phyloP scores from a whole-genome alignment of 2,888 invertebrate genomes.

The Polydrusus pterygomalis region DNA sequence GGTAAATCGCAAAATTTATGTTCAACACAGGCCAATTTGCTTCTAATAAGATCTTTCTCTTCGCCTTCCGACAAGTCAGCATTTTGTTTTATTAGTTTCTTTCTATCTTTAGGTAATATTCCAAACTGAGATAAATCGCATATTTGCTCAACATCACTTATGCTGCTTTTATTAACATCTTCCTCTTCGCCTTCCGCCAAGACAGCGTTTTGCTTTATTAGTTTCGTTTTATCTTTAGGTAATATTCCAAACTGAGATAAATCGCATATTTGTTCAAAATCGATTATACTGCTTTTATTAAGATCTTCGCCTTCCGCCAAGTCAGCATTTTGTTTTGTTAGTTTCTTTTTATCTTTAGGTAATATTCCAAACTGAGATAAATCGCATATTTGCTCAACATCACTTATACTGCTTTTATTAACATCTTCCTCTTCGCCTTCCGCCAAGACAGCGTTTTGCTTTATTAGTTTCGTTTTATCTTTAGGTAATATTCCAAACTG shows the following conservation, averaged over 20 bases:
- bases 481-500: constrained; percentile 57
- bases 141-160: constrained; percentile 51
- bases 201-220: neutral
- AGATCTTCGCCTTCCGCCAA: neutral
- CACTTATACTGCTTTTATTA: no score
- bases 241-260: constrained; percentile 60
- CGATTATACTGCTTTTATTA: constrained; percentile 3
- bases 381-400: no score
- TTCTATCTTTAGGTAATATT: constrained; percentile 27
- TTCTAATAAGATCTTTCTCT: neutral
- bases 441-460: no score
- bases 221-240: neutral
- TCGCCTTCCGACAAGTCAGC: neutral
- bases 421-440: neutral
- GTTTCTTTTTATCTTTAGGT: no score
- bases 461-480: neutral
- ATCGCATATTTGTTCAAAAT: constrained; percentile 59
- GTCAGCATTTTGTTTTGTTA: no score
- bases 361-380: no score
- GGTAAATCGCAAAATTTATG: no score
- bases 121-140: constrained; percentile 62
- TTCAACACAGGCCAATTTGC: no score
- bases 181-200: neutral
- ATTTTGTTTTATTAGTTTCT: neutral
- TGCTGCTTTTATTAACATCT: constrained; percentile 2